Percentiles rank a stretch among this genome's conserved stretches.
phyloP scores from a whole-genome alignment of 1,140 invertebrate genomes.

The Leptoteleia sp. region DNA sequence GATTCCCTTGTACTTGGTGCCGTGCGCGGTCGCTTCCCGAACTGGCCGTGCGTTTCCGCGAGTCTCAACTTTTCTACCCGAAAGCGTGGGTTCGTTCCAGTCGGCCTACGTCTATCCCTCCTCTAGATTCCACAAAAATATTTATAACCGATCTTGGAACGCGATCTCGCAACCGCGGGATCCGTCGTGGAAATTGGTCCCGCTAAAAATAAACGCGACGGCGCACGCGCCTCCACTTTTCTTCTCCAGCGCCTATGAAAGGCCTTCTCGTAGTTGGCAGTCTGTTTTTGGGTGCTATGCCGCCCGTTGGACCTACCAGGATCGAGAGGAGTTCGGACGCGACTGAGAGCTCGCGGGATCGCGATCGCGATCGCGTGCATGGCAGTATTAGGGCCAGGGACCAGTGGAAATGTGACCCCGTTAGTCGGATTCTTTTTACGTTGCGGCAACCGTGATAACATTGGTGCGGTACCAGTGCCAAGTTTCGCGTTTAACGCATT shows the following conservation, averaged over 20 bases:
- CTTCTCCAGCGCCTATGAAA: conserved; percentile 63
- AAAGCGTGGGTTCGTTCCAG: conserved; percentile 59
- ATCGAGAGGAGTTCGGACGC: conserved; percentile 1
- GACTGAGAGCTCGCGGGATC: conserved; percentile 19
- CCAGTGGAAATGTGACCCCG: conserved; percentile 63
- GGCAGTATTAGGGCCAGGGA: conserved; percentile 62
- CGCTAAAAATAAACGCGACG: conserved; percentile 71
- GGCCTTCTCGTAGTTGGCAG: conserved; percentile 15
- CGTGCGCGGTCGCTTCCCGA: conserved; percentile 69
- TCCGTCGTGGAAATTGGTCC: conserved; percentile 43
- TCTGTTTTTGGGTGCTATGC: conserved; percentile 20
- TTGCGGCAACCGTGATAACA: conserved; percentile 54
- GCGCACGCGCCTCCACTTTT: conserved; percentile 51
- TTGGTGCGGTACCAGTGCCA: conserved; percentile 40
- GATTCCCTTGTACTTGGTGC: conserved; percentile 15
- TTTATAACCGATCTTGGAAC: conserved; percentile 78
- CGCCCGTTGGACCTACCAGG: not conserved
- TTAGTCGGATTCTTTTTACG: conserved; percentile 62
- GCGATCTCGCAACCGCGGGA: conserved; percentile 59
- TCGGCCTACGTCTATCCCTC: conserved; percentile 51
- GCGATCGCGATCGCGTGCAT: conserved; percentile 2
- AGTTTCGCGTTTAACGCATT: conserved; percentile 1
- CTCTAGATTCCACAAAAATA: conserved; percentile 76
- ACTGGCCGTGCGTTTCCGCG: conserved; percentile 72
- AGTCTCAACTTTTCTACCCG: conserved; percentile 78